A percentile compares a stretch with the other conserved stretches of the same genome.
These are phyloP conservation scores for Brachionus calyciflorus DNA, from an alignment of 1,140 invertebrate species.

Conservation along the genomic window DNA sequence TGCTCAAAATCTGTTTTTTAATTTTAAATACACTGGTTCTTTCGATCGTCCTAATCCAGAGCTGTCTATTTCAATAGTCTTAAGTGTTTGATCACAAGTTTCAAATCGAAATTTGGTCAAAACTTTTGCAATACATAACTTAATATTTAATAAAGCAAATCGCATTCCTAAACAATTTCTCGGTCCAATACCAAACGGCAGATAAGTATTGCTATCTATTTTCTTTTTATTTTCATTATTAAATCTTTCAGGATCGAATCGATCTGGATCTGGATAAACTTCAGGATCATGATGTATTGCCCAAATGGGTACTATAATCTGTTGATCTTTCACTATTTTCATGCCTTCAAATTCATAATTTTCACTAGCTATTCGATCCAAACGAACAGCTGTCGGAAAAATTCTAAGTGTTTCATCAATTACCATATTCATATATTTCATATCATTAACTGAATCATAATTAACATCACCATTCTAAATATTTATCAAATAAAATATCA, in stretches of 20 bases:
- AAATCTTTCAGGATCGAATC: conserved; percentile 67
- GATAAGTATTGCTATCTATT: conserved; percentile 55
- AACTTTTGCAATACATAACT: conserved; percentile 63
- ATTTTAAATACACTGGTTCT: not conserved
- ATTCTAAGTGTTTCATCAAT: conserved; percentile 52
- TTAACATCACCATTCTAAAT: conserved; percentile 59
- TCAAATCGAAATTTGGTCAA: conserved; percentile 53
- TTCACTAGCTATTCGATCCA: conserved; percentile 49
- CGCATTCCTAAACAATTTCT: conserved; percentile 66
- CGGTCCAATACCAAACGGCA: conserved; percentile 65
- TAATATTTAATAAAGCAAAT: conserved; percentile 69
- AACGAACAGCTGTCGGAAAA: conserved; percentile 49
- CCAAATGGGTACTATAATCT: conserved; percentile 66
- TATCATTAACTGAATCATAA: conserved; percentile 64
- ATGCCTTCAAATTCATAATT: conserved; percentile 54
- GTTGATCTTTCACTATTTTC: conserved; percentile 62
- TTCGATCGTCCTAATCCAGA: not conserved
- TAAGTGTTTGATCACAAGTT: conserved; percentile 50
- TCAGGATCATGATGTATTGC: conserved; percentile 67
- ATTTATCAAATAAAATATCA: not conserved
- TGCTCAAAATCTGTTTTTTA: not conserved
- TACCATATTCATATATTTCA: conserved; percentile 64
- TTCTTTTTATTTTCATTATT: conserved; percentile 49
- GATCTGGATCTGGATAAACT: conserved; percentile 65
- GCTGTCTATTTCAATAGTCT: conserved; percentile 46